phyloP scores from a whole-genome alignment of 2,888 invertebrate species.

The Ennomos fuscantarius region DNA sequence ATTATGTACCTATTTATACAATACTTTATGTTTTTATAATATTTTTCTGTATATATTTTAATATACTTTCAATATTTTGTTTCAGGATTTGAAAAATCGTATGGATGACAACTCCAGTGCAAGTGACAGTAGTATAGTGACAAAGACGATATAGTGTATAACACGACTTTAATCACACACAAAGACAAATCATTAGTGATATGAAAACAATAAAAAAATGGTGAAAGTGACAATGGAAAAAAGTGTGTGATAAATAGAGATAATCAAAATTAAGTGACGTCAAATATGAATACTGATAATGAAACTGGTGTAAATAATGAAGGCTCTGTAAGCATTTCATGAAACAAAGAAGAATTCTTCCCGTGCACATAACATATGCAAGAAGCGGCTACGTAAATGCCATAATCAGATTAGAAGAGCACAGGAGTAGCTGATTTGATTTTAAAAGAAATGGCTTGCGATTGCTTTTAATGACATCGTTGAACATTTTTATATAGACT shows the following conservation, averaged over 20 bases:
- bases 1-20: too few relatives aligned
- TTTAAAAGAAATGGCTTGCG: too few relatives aligned
- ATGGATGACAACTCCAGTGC: constrained; percentile 75
- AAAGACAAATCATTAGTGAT: constrained; percentile 48
- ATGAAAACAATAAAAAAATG: constrained; percentile 48
- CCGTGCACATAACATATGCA: too few relatives aligned
- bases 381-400: too few relatives aligned
- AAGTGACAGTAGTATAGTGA: constrained; percentile 79
- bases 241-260: constrained; percentile 2
- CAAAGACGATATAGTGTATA: constrained; percentile 83
- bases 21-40: too few relatives aligned
- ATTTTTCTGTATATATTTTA: too few relatives aligned
- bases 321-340: background rate
- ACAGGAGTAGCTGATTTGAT: too few relatives aligned
- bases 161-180: constrained; percentile 63
- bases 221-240: constrained; percentile 4
- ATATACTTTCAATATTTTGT: too few relatives aligned
- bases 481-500: too few relatives aligned
- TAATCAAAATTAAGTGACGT: background rate
- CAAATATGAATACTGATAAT: background rate
- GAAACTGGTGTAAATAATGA: constrained; percentile 1
- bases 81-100: constrained; percentile 75
- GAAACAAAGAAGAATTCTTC: too few relatives aligned
- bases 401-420: too few relatives aligned
- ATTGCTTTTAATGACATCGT: too few relatives aligned